Percentiles rank a stretch among this genome's conserved stretches.
phyloP scores from a whole-genome alignment of 2,113 vertebrate genomes.

The Phylloscopus trochiloides region DNA sequence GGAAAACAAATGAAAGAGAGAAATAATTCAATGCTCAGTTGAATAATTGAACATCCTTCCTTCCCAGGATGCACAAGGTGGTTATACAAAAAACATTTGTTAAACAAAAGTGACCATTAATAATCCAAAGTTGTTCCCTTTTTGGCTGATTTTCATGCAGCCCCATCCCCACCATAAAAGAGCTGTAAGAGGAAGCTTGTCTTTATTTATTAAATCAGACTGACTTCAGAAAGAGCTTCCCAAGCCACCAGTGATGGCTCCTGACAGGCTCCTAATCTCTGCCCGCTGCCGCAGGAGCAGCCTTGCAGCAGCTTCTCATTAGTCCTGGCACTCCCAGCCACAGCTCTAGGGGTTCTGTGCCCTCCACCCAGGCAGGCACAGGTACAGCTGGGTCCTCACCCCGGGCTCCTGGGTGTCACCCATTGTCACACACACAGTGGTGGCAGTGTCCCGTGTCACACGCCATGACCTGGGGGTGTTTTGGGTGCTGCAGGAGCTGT shows the following conservation, averaged over 20 bases:
- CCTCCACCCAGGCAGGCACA: not conserved
- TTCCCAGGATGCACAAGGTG: slow-evolving; percentile 48
- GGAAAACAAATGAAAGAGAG: slow-evolving; percentile 51
- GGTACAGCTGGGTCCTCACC: fast-evolving
- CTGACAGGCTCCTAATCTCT: slow-evolving; percentile 58
- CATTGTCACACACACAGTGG: fast-evolving
- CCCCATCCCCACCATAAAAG: slow-evolving; percentile 51
- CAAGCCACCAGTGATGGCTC: slow-evolving; percentile 36
- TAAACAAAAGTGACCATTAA: slow-evolving; percentile 70
- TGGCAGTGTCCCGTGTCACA: fast-evolving
- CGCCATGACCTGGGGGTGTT: fast-evolving
- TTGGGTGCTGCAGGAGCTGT: fast-evolving
- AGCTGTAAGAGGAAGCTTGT: slow-evolving; percentile 56
- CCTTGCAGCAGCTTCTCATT: not conserved
- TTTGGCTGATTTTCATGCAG: slow-evolving; percentile 65
- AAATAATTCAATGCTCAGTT: slow-evolving; percentile 50
- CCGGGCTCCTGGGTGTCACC: not conserved
- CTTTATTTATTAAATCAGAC: slow-evolving; percentile 62
- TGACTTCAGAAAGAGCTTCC: slow-evolving; percentile 55
- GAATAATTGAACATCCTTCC: slow-evolving; percentile 51
- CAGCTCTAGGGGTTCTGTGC: not conserved
- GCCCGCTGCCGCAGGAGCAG: not conserved
- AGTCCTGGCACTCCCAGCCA: not conserved
- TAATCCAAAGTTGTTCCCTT: slow-evolving; percentile 61
- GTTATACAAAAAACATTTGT: slow-evolving; percentile 61